Evolutionary conservation across 2,888 invertebrate species (phyloP).

Genomic region (Phorcus lineatus): DNA sequence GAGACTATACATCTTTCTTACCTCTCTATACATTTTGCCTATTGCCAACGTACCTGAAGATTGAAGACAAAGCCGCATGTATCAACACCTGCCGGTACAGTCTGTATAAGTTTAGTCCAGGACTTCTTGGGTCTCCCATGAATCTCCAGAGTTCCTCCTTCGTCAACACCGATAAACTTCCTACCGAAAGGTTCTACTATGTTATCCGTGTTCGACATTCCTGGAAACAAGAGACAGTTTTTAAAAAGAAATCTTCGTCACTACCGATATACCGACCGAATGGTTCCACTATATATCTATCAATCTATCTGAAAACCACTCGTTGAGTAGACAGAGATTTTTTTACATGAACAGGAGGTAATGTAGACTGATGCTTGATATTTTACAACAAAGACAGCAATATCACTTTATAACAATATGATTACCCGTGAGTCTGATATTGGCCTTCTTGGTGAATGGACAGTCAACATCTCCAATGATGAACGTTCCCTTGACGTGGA

Average conservation of each 20-base stretch:
- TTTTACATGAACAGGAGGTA: too few relatives aligned
- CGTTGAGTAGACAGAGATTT: too few relatives aligned
- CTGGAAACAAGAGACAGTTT: too few relatives aligned
- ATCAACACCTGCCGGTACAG: conserved; percentile 4
- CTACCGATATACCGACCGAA: too few relatives aligned
- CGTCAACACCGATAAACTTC: conserved; percentile 42
- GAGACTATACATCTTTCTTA: too few relatives aligned
- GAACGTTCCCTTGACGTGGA: not conserved
- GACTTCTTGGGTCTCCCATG: conserved; percentile 38
- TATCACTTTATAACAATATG: too few relatives aligned
- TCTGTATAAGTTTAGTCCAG: conserved; percentile 37
- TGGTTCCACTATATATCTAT: too few relatives aligned
- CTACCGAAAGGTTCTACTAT: conserved; percentile 30
- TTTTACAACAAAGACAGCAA: too few relatives aligned
- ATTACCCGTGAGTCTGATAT: not conserved
- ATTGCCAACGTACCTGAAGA: not conserved
- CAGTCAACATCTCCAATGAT: not conserved
- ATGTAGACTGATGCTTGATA: too few relatives aligned
- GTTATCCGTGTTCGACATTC: not conserved
- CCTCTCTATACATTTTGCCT: too few relatives aligned
- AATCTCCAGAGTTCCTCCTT: conserved; percentile 37
- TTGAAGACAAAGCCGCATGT: conserved; percentile 23
- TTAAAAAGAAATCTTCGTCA: too few relatives aligned
- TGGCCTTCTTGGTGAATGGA: not conserved
- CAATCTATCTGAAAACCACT: too few relatives aligned